These are phyloP conservation scores for Aleiodes sp. DNA, from an alignment of 1,140 invertebrate genomes.

Conservation along the genomic window DNA sequence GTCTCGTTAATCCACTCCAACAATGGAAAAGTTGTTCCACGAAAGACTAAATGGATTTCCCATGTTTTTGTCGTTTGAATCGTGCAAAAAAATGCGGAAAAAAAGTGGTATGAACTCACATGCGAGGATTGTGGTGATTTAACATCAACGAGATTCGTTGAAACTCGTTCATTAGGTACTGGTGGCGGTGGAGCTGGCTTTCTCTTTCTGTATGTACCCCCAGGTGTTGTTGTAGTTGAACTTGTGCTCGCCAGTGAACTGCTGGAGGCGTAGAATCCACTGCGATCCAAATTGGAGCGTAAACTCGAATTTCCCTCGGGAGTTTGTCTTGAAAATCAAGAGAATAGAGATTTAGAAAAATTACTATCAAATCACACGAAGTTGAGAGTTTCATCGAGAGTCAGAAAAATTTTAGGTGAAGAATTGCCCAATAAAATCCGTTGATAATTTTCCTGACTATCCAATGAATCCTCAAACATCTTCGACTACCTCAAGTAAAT, in stretches of 20 bases:
- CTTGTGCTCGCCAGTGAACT: conserved; percentile 57
- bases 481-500: too few species aligned
- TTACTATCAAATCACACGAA: not conserved
- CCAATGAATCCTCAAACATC: too few species aligned
- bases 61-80: too few species aligned
- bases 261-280: conserved; percentile 52
- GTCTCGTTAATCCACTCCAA: too few species aligned
- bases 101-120: conserved; percentile 42
- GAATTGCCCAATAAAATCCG: too few species aligned
- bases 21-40: too few species aligned
- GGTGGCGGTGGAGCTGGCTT: conserved; percentile 77
- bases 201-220: conserved; percentile 69
- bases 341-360: too few species aligned
- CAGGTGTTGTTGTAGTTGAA: conserved; percentile 49
- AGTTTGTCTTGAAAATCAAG: too few species aligned
- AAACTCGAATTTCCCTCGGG: not conserved
- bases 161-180: conserved; percentile 43
- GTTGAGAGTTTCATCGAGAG: not conserved
- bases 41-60: too few species aligned
- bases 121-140: not conserved
- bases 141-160: conserved; percentile 9
- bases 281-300: conserved; percentile 39
- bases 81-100: too few species aligned
- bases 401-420: too few species aligned
- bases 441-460: too few species aligned